Conservation (phyloP, 2,797 vertebrate species). For the Mycteria americana region DNA sequence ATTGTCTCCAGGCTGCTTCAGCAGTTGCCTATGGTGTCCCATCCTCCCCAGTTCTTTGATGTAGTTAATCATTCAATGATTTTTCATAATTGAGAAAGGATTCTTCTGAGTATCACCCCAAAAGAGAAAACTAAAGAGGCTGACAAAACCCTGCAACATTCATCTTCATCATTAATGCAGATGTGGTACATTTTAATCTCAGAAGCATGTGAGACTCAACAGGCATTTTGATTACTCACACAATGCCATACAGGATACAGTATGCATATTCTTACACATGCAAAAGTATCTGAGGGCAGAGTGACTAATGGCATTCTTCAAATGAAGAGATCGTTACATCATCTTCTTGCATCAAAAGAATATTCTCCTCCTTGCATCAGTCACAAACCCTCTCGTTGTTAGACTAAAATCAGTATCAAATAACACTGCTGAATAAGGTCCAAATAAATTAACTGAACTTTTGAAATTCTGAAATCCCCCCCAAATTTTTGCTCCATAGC, state of each 20-base stretch:
- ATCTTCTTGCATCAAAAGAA: neutral
- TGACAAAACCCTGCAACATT: neutral
- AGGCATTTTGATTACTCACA: neutral
- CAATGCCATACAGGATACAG: neutral
- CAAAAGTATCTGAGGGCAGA: neutral
- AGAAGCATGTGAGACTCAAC: neutral
- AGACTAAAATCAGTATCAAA: neutral
- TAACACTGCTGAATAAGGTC: neutral
- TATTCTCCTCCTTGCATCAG: neutral
- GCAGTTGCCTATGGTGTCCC: fast-evolving
- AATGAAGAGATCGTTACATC: neutral
- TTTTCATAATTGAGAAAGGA: neutral
- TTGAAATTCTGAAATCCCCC: neutral
- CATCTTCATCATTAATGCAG: neutral
- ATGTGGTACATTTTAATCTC: neutral
- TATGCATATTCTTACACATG: neutral
- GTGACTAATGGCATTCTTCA: slow-evolving; percentile 8
- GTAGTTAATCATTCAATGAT: neutral
- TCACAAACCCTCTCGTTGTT: neutral
- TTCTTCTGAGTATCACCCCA: neutral
- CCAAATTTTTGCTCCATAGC: neutral
- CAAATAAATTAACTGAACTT: neutral
- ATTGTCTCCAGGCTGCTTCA: neutral
- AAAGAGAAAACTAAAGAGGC: neutral
- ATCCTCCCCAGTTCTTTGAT: neutral